Evolutionary conservation across 2,797 vertebrate species (phyloP).

Genomic region (Betta splendens): DNA sequence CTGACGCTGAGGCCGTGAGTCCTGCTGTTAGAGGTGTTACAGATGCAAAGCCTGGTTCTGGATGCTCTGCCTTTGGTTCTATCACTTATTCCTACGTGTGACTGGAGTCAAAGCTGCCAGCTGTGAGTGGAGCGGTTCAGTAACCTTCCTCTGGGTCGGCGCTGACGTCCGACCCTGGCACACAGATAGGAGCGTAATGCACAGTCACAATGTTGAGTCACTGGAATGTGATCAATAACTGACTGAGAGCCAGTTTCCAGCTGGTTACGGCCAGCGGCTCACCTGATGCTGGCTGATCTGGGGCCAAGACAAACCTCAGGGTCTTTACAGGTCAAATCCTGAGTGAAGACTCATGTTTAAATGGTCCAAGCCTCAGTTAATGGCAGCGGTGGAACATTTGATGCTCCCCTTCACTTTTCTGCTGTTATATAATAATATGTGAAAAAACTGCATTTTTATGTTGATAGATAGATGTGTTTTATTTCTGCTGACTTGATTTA

Average conservation of each 20-base stretch:
- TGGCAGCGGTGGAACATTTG: too few relatives aligned
- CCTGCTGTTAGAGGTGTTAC: background rate
- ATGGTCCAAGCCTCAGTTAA: background rate
- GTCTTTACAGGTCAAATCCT: background rate
- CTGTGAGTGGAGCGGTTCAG: background rate
- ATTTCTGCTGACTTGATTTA: too few relatives aligned
- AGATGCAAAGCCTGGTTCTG: background rate
- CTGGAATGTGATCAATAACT: conserved; percentile 13
- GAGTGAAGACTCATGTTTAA: too few relatives aligned
- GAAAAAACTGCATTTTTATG: too few relatives aligned
- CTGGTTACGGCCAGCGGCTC: background rate
- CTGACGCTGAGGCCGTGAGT: too few relatives aligned
- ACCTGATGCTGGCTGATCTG: background rate
- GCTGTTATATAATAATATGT: too few relatives aligned
- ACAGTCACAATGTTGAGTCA: conserved; percentile 16
- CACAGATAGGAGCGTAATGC: background rate
- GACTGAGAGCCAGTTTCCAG: conserved; percentile 9
- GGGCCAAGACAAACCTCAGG: background rate
- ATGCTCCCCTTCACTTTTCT: too few relatives aligned
- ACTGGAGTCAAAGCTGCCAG: too few relatives aligned
- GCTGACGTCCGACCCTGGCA: conserved; percentile 40
- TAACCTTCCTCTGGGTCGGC: conserved; percentile 5
- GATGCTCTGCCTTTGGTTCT: background rate
- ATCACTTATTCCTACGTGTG: too few relatives aligned
- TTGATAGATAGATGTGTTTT: too few relatives aligned